Evolutionary conservation across 2,888 invertebrate species (phyloP).

Genomic region (Nebria brevicollis): DNA sequence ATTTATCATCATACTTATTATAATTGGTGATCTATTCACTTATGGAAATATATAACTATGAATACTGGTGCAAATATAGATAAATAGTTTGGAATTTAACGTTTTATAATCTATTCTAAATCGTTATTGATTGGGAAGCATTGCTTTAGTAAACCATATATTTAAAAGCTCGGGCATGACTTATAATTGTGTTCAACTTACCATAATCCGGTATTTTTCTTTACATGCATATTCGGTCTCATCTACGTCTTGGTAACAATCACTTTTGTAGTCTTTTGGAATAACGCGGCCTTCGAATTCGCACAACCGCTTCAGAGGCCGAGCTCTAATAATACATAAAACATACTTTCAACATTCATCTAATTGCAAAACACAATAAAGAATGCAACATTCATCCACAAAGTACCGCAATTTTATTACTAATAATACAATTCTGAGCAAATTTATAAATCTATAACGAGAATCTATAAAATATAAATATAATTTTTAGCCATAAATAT

Average conservation of each 20-base stretch:
- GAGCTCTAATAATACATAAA: conserved; percentile 61
- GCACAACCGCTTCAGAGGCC: conserved; percentile 76
- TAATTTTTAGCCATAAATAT: no score
- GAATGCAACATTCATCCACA: neutral
- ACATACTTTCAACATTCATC: neutral
- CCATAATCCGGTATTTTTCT: conserved; percentile 83
- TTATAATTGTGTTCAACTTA: conserved; percentile 59
- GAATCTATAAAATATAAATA: no score
- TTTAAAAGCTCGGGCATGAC: no score
- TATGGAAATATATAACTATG: no score
- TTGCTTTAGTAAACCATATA: neutral
- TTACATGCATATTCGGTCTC: conserved; percentile 83
- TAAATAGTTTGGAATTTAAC: neutral
- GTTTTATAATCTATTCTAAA: neutral
- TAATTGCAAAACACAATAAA: neutral
- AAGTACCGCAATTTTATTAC: no score
- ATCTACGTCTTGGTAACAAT: conserved; percentile 83
- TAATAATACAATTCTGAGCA: no score
- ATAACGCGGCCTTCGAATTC: conserved; percentile 77
- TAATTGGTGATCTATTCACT: no score
- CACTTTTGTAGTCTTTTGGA: conserved; percentile 79
- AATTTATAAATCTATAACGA: no score
- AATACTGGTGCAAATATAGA: no score
- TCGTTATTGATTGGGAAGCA: conserved; percentile 12
- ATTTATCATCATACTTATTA: no score